These are phyloP conservation scores for Trachelus stipa DNA, from an alignment of 2,888 invertebrate genomes.

Conservation along the genomic window DNA sequence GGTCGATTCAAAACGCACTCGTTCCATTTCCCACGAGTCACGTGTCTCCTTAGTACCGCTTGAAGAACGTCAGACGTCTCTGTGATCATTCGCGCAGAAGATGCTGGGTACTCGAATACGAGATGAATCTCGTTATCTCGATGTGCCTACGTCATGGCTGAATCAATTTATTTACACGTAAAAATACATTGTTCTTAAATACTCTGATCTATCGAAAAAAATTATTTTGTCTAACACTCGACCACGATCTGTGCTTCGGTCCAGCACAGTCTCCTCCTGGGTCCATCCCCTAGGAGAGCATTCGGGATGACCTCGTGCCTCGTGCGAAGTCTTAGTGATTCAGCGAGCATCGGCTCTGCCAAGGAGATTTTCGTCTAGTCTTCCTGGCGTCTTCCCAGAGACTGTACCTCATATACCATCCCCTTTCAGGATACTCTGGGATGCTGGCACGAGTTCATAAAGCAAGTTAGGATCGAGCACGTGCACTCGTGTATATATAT, in stretches of 20 bases:
- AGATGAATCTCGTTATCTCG: background rate
- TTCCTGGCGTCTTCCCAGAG: slow-evolving; percentile 41
- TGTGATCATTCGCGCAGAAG: background rate
- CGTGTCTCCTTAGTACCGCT: background rate
- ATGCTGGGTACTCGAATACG: background rate
- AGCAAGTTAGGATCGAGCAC: background rate
- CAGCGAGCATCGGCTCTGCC: slow-evolving; percentile 2
- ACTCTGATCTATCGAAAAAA: background rate
- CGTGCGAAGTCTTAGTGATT: slow-evolving; percentile 1
- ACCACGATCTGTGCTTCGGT: background rate
- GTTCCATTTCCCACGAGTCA: background rate
- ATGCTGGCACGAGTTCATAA: slow-evolving; percentile 14
- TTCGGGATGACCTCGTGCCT: slow-evolving; percentile 1
- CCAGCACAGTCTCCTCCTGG: background rate
- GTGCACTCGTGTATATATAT: background rate
- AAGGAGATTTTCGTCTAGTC: slow-evolving; percentile 32
- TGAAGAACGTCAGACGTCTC: background rate
- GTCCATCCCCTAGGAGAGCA: background rate
- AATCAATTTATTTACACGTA: background rate
- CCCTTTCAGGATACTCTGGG: slow-evolving; percentile 1
- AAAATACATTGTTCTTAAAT: background rate
- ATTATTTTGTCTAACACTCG: background rate
- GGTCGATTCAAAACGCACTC: background rate
- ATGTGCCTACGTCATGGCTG: background rate
- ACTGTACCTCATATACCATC: slow-evolving; percentile 1